Evolutionary conservation across 2,888 invertebrate species (phyloP).

Genomic region (Hydriomena furcata): DNA sequence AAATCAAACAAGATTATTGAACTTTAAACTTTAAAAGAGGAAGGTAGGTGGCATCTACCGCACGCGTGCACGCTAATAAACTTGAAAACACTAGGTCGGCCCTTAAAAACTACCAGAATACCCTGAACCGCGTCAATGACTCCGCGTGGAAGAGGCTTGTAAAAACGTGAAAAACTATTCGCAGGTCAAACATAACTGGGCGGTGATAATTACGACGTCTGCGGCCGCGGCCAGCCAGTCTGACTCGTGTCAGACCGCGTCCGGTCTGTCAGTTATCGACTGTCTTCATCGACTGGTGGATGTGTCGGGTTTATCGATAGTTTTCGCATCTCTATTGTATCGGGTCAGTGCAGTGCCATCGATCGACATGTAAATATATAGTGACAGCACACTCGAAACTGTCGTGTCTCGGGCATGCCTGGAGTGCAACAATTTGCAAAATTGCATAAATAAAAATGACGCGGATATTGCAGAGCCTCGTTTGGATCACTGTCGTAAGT

Average conservation of each 20-base stretch:
- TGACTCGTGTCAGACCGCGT: constrained; percentile 12
- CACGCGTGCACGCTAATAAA: too few species aligned
- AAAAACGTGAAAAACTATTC: constrained; percentile 5
- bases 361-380: constrained; percentile 55
- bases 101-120: too few species aligned
- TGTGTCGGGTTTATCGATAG: constrained; percentile 48
- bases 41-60: too few species aligned
- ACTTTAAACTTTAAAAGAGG: too few species aligned
- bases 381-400: constrained; percentile 34
- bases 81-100: too few species aligned
- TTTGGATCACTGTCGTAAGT: constrained; percentile 62
- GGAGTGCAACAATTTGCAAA: constrained; percentile 32
- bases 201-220: constrained; percentile 35
- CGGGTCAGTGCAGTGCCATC: constrained; percentile 43
- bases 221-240: constrained; percentile 33
- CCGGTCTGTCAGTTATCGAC: constrained; percentile 47
- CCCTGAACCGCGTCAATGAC: too few species aligned
- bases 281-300: constrained; percentile 44
- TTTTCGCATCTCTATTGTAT: constrained; percentile 42
- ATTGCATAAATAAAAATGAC: constrained; percentile 52
- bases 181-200: too few species aligned
- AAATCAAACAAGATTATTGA: too few species aligned
- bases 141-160: background rate
- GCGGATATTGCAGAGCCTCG: constrained; percentile 52
- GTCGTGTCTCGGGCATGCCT: constrained; percentile 44